phyloP scores from a whole-genome alignment of 2,888 invertebrate species.

The Drosophila longiperda region DNA sequence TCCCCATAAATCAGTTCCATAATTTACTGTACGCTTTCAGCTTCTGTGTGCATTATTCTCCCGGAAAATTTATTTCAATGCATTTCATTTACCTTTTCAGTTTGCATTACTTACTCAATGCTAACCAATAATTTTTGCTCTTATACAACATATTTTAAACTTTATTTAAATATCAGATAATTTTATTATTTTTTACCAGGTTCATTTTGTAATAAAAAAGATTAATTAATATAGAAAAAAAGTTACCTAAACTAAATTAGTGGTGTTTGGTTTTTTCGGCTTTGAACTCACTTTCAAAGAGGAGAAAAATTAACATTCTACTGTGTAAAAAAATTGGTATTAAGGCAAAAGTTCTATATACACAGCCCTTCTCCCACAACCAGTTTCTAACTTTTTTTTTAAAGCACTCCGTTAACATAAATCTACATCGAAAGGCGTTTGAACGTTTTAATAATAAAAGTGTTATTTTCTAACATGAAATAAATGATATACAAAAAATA shows the following conservation, averaged over 20 bases:
- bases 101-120: neutral
- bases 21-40: neutral
- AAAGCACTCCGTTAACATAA: neutral
- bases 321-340: neutral
- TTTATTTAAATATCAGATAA: neutral
- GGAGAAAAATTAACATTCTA: neutral
- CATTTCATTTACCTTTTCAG: neutral
- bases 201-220: neutral
- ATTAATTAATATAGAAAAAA: neutral
- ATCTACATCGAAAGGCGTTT: too few species aligned
- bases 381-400: neutral
- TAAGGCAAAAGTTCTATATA: neutral
- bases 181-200: neutral
- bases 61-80: neutral
- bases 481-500: neutral
- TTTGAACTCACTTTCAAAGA: neutral
- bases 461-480: neutral
- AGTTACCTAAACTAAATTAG: neutral
- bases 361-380: neutral
- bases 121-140: neutral
- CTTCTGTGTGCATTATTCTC: slow-evolving; percentile 1
- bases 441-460: neutral
- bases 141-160: too few species aligned
- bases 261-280: neutral
- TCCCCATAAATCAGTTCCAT: slow-evolving; percentile 30